Conservation (phyloP, 2,888 invertebrate species). For the Helleia helle region DNA sequence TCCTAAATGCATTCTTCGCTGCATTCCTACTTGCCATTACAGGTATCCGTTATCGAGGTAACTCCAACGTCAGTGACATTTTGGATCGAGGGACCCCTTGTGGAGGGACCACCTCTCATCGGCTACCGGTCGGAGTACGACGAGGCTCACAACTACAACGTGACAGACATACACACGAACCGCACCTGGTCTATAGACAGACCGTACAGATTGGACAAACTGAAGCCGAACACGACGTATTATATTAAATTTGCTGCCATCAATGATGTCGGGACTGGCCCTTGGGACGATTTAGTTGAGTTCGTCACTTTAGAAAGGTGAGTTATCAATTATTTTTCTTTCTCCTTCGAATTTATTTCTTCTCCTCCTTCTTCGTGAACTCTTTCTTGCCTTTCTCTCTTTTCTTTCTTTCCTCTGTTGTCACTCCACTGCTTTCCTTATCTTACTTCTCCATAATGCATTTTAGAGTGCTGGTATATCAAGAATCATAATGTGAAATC, state of each 20-base stretch:
- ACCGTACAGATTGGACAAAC: conserved; percentile 40
- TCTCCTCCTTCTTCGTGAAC: no score
- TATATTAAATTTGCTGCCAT: conserved; percentile 46
- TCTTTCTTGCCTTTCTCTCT: no score
- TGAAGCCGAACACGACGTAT: conserved; percentile 47
- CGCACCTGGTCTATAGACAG: conserved; percentile 50
- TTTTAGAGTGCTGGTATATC: no score
- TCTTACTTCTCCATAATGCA: no score
- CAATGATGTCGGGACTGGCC: conserved; percentile 46
- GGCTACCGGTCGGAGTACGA: conserved; percentile 54
- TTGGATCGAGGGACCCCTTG: conserved; percentile 34
- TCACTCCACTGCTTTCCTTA: no score
- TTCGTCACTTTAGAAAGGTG: conserved; percentile 52
- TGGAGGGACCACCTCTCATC: conserved; percentile 22
- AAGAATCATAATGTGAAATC: no score
- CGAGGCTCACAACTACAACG: conserved; percentile 34
- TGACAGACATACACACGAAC: conserved; percentile 47
- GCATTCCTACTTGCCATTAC: conserved; percentile 17
- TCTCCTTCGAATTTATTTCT: no score
- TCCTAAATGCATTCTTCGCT: no score
- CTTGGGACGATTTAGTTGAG: conserved; percentile 32
- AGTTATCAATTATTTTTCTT: conserved; percentile 27
- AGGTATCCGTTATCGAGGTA: conserved; percentile 32
- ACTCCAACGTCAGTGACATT: conserved; percentile 46
- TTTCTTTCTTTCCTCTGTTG: no score